Evolutionary conservation across 2,113 vertebrate genomes (phyloP), one percentile per base, ranked within the genome.

Genomic region (Mungos mungo): DNA sequence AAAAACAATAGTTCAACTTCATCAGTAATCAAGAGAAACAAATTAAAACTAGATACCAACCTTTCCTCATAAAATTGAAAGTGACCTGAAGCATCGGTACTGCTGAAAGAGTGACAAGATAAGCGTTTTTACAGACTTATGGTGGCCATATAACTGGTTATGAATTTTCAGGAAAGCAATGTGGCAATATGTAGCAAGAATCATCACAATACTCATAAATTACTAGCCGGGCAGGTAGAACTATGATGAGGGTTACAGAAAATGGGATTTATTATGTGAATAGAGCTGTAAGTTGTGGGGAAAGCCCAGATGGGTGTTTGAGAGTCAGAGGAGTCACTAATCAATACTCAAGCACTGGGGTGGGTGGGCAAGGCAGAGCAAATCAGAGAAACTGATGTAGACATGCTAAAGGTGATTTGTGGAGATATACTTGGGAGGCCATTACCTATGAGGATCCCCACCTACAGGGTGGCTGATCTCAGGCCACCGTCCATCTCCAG

Each of bases 11-110:
- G 57, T 54, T 92, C 35, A 21, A 77, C 16, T 45, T 81, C 65
- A 54, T 93, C 63, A 93, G 29, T 90, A 71, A 83, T 74, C 8
- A 31, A 93, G 25, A 95, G 8, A 93, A 52, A 54, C 45, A 74
- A 74, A 86, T 84, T 85, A 68, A 88, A 77, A 79, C 45, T 80
- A 74, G 41, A 79, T 45, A 15, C 47, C 85, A 47, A 65, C 35
- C 57, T 95, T 91, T 38, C n/a, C 38, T 47, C 63, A 50, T 84
- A 84, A 74, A 93, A 93, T 18, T 72, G 12, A 93, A 41, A 95
- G 29, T 45, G 33, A 79, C 65, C 82, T 45, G 79, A 72, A 80
- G 54, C 6, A 63, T 57, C 13, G 74, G 1, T 63, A 38, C 29
- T 69, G 2, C 31, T 63, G 72, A 88, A 16, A 82, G 0, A 3